These are phyloP conservation scores for Drosophila aldrichi DNA, from an alignment of 2,888 invertebrate genomes.

Conservation along the genomic window DNA sequence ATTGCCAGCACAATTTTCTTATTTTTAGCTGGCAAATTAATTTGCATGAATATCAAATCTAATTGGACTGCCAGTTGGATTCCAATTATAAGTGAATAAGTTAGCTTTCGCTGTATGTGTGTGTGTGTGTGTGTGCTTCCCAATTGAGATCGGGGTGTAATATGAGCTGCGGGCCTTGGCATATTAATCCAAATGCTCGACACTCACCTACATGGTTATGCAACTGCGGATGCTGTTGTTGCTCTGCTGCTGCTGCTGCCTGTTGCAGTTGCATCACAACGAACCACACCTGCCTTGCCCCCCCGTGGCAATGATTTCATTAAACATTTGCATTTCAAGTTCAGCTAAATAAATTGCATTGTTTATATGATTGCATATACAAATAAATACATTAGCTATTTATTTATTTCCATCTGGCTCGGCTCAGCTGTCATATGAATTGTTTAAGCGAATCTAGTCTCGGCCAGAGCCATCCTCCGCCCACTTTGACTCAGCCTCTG, in stretches of 20 bases:
- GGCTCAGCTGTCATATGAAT: background rate
- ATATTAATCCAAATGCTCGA: slow-evolving; percentile 30
- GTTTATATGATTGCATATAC: slow-evolving; percentile 5
- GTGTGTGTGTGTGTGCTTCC: background rate
- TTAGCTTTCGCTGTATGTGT: background rate
- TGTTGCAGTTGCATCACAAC: slow-evolving; percentile 42
- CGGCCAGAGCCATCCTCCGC: background rate
- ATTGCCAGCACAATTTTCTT: slow-evolving; percentile 17
- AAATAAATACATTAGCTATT: background rate
- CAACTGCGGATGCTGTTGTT: slow-evolving; percentile 24
- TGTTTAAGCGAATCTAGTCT: background rate
- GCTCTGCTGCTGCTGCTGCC: background rate
- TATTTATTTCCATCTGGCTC: background rate
- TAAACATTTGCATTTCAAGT: slow-evolving; percentile 78
- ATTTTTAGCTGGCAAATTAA: slow-evolving; percentile 2
- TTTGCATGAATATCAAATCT: slow-evolving; percentile 12
- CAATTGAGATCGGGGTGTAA: slow-evolving; percentile 28
- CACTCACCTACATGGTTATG: slow-evolving; percentile 17
- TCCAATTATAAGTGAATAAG: slow-evolving; percentile 5
- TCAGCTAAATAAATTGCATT: slow-evolving; percentile 46
- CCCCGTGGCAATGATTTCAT: slow-evolving; percentile 73
- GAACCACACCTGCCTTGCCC: slow-evolving; percentile 12
- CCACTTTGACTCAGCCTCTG: background rate
- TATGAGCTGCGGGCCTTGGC: slow-evolving; percentile 15
- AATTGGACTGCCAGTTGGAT: slow-evolving; percentile 4